phyloP scores from a whole-genome alignment of 2,113 vertebrate genomes.

The Nibea albiflora region DNA sequence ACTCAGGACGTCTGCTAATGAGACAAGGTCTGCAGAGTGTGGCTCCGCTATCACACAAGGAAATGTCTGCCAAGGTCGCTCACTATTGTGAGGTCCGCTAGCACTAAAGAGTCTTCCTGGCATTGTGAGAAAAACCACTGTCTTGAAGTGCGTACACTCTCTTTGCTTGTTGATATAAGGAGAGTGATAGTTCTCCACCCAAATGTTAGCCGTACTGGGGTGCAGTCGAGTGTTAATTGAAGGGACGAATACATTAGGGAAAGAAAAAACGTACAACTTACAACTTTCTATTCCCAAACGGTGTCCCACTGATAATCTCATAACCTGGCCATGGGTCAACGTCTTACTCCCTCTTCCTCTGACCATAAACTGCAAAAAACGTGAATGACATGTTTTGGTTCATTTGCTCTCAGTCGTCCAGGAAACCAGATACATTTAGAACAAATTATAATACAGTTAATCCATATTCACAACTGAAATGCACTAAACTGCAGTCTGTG shows the following conservation, averaged over 20 bases:
- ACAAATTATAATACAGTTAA: too few species aligned
- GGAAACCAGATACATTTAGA: too few species aligned
- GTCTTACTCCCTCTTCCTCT: too few species aligned
- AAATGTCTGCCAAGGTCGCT: conserved; percentile 69
- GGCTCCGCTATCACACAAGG: conserved; percentile 65
- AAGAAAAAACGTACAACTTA: conserved; percentile 19
- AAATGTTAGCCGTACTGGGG: neutral
- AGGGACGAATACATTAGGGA: conserved; percentile 15
- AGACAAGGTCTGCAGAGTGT: conserved; percentile 33
- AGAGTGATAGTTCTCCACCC: conserved; percentile 35
- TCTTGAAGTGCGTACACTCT: conserved; percentile 27
- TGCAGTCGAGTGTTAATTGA: neutral
- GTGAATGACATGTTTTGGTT: too few species aligned
- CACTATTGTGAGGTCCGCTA: conserved; percentile 43
- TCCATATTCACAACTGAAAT: too few species aligned
- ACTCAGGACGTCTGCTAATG: conserved; percentile 50
- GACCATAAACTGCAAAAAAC: too few species aligned
- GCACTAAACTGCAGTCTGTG: too few species aligned
- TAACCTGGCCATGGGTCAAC: too few species aligned
- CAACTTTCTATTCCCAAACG: neutral
- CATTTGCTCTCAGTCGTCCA: too few species aligned
- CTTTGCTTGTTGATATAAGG: conserved; percentile 43
- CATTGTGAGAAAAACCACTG: conserved; percentile 76
- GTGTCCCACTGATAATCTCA: too few species aligned
- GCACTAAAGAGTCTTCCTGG: conserved; percentile 73